Evolutionary conservation across 2,888 invertebrate species (phyloP), one percentile per base, ranked within the genome.

Genomic region (Melinaea menophilus): DNA sequence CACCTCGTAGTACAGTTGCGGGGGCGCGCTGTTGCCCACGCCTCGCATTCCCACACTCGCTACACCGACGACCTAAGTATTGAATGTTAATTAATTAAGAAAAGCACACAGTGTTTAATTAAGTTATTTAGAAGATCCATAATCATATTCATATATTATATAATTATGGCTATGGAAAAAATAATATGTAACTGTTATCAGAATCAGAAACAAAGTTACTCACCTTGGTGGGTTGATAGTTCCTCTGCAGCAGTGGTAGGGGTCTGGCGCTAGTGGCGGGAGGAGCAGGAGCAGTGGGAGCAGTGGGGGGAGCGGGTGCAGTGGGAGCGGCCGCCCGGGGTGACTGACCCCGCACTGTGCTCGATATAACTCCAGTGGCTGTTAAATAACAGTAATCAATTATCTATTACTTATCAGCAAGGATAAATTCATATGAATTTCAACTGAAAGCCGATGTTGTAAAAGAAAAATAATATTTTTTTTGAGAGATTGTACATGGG

Each of bases 221-320:
- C 75, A 90, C 91, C 82, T 91, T 91, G 22, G 88, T 76, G 2
- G 90, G 88, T 64, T 89, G 91, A 64, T 89, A 91, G 73, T 90
- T 91, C 59, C 90, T 78, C 68, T 90, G 90, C 37, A 91, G 70
- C 5, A 91, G 75, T 1, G 91, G 90, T 65, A 91, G 71, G 83
- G 88, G 59, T 0, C 92, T 82, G n/a, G 90, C 78, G 0, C 81
- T 78, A 0, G 81, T 59, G 2, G 75, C 68, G n/a, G 77, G 64
- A 2, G 75, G 68, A 0, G 81, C 74, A 2, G 85, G 76, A 1
- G 84, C 75, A 2, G 84, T 75, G 2, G 90, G 37, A 91, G 70
- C 5, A 91, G 75, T 1, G 91, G 90, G 64, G 91, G 71, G 83
- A 87, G 59, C 22, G 2, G 75, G 68, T 0, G 81, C 74, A 2